Conservation (phyloP, 2,113 vertebrate genomes). For the Ondatra zibethicus region DNA sequence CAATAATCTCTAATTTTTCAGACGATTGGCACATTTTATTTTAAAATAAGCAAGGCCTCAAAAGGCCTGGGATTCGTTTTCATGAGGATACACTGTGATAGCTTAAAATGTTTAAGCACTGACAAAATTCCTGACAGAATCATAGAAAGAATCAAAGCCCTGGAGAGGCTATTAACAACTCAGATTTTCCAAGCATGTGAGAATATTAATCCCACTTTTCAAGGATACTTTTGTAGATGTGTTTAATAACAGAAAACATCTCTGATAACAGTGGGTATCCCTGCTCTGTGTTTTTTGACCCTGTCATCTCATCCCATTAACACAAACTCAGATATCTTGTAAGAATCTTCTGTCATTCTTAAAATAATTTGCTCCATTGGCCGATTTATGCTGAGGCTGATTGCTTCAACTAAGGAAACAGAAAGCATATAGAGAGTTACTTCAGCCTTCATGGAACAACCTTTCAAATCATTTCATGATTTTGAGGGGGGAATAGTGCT, state of each 20-base stretch:
- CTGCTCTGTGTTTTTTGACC: slow-evolving; percentile 1
- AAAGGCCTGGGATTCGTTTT: slow-evolving; percentile 42
- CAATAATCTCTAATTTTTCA: slow-evolving; percentile 40
- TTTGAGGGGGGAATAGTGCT: neutral
- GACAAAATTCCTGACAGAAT: slow-evolving; percentile 30
- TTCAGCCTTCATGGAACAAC: neutral
- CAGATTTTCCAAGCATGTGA: neutral
- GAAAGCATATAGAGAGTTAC: neutral
- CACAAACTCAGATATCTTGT: neutral
- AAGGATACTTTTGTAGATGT: slow-evolving; percentile 35
- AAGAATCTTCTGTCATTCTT: neutral
- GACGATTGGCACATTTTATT: slow-evolving; percentile 32
- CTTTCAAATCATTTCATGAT: neutral
- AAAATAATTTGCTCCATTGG: neutral
- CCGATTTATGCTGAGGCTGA: neutral
- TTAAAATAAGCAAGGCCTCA: slow-evolving; percentile 14
- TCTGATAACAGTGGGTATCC: neutral
- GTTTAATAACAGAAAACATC: slow-evolving; percentile 45
- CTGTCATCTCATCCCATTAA: neutral
- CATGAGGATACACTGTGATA: slow-evolving; percentile 17
- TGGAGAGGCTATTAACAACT: slow-evolving; percentile 48
- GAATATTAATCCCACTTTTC: slow-evolving; percentile 49
- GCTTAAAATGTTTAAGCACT: slow-evolving; percentile 25
- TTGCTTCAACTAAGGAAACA: slow-evolving; percentile 30
- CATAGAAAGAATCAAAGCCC: slow-evolving; percentile 40